Evolutionary conservation across 2,797 vertebrate genomes (phyloP), one percentile per base, ranked within the genome.

Genomic region (Pteropus rufus): DNA sequence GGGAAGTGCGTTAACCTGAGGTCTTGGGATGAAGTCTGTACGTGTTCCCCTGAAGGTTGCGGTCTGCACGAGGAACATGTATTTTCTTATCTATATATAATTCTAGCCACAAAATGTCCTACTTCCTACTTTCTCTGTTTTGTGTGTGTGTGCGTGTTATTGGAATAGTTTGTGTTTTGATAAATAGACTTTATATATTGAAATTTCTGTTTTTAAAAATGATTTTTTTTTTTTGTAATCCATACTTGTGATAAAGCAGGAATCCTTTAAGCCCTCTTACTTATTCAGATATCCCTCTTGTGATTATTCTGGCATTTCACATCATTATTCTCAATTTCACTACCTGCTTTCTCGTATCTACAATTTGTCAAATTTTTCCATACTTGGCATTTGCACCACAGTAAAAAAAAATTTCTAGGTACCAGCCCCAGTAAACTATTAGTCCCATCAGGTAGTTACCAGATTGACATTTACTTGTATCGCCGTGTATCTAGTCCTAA

Each of bases 231-330:
- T 49, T 49, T 49, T 16, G 0, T 75, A 83, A 83, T 62, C 19
- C 39, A 19, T 29, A 36, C 77, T 76, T 31, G 82, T 36, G 49
- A 46, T 44, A 70, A 77, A 82, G 77, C 64, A 49, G 26, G 58
- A 36, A 39, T 88, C 69, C 73, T 90, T 24, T 39, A 65, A 91
- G 49, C 14, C 58, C 60, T 69, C 69, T 73, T 87, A 46, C 0
- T 5, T 58, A 67, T 80, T 95, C 77, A 24, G 36, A 72, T 23
- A 21, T 64, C 92, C 79, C 95, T 91, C 85, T 89, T 73, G 41
- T 60, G 77, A 94, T 80, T 65, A 85, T 75, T 92, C 79, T 94
- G 94, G 69, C 89, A 76, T 94, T 97, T 96, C 36, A 10, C n/a
- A 11, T 89, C 0, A 0, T 91, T 91, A 83, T 92, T 95, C 39